Base-by-base conservation (phyloP, 2,888 invertebrate species). In the Dinocampus coccinellae region DNA sequence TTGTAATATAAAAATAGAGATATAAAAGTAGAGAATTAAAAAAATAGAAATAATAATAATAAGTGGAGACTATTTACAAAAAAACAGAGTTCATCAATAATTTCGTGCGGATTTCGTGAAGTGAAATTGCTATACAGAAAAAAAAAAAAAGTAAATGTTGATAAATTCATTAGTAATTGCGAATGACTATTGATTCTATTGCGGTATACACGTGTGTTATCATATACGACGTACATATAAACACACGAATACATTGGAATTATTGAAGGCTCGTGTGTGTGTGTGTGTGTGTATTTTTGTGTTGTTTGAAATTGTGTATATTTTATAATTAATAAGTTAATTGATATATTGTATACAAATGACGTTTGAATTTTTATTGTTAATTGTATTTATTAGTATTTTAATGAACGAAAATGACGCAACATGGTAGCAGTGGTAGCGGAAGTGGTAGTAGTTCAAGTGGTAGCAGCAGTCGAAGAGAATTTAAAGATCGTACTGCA, bases 391-490 rank as follows among this genome's bases (percentile, higher is more conserved):
- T 7, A 66, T 24, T 39, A 29, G n/a, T 22, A 11, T 60, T 52
- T 58, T 42, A 36, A 13, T 34, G 39, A 42, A 52, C 22, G 52
- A 78, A 29, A 71, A 83, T 84, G 83, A 84, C 83, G 73, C 84
- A 84, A 74, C 82, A 81, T 67, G 82, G 82, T 70, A 84, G 83
- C 69, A 82, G 84, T 68, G 82, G 82, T 39, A 82, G 82, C 70
- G 83, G 81, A 60, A 84, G 84, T 74, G 82, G 81, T 60, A 83
- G 83, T 71, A 84, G 82, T 72, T 79, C 80, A 7, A 82, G 82
- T 68, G 81, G 83, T 33, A 81, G 76, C 62, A 82, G 76, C 61
- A 74, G 79, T 62, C 80, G 78, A 63, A 78, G 76, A 3, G 80
- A 81, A 29, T 79, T 83, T 29, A 81, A 83, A 69, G 80, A 81